Conservation (phyloP, 2,797 vertebrate genomes). For the Meda fulgida region DNA sequence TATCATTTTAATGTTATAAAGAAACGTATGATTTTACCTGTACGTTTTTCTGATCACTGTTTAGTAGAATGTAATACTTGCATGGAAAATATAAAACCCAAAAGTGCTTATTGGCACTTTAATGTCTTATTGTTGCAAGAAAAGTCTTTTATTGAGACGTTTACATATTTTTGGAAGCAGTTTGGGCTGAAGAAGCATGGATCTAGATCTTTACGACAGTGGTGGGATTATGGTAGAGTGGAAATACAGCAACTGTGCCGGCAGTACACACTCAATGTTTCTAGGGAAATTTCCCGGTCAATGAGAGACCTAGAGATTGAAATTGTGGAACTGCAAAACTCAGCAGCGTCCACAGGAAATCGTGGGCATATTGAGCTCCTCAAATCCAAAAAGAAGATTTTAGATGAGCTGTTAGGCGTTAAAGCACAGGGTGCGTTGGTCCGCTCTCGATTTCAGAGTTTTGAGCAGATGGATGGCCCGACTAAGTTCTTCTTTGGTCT, state of each 20-base stretch:
- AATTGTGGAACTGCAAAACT: too few relatives aligned
- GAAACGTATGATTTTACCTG: too few relatives aligned
- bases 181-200: too few relatives aligned
- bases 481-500: constrained; percentile 21
- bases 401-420: constrained; percentile 5
- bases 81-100: not conserved
- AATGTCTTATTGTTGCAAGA: not conserved
- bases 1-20: too few relatives aligned
- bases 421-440: not conserved
- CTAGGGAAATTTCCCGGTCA: too few relatives aligned
- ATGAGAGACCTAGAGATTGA: too few relatives aligned
- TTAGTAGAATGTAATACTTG: not conserved
- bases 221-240: not conserved
- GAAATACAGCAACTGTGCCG: too few relatives aligned
- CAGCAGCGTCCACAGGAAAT: constrained; percentile 28
- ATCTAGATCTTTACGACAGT: not conserved
- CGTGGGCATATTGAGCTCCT: constrained; percentile 3
- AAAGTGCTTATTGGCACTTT: constrained; percentile 17
- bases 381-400: not conserved
- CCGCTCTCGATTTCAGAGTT: not conserved
- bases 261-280: too few relatives aligned
- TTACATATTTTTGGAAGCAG: too few relatives aligned
- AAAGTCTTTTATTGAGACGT: not conserved
- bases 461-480: not conserved
- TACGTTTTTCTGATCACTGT: not conserved